Evolutionary conservation across 2,888 invertebrate genomes (phyloP), one percentile per base, ranked within the genome.

Genomic region (Andrena flavipes): DNA sequence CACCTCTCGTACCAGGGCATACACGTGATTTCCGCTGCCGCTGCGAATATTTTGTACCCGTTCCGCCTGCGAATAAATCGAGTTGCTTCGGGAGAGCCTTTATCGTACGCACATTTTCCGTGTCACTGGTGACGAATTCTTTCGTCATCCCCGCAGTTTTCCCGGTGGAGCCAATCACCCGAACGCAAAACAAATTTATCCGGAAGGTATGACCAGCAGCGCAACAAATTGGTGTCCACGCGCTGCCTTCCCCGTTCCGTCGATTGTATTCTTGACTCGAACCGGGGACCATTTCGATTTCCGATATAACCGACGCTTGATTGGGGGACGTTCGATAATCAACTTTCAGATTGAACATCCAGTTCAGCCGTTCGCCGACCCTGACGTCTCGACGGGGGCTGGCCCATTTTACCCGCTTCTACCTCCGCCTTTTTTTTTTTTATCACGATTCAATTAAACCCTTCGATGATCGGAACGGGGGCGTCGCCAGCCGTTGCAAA

Each of bases 281-380:
- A 23, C 48, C 2, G 51, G 30, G 60, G 54, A 59, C 51, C 68
- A 59, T 74, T 86, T 85, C 85, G 78, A 85, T 85, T 84, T 78
- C 73, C 77, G 29, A 76, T 86, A 78, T 63, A 72, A 59, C 20
- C 26, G 64, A 23, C 13, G 67, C 23, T 60, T 60, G 75, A 62
- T 77, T 70, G 76, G 7, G n/a, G 65, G 26, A 29, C 35, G 69
- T 64, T 69, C 64, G 76, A 74, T 82, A 79, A 80, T 82, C 78
- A 79, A 82, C 35, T 76, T 54, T 60, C 16, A 16, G 76, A 84
- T 84, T 78, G 74, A 69, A 76, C 35, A 35, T 79, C 42, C 65
- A 63, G 69, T 80, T 67, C 60, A 56, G 48, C n/a, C n/a, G 56
- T 29, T 56, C 26, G 26, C 26, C n/a, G 54, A 54, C 51, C 49